Percentiles rank a stretch among this genome's conserved stretches.
Evolutionary conservation across 2,888 invertebrate genomes (phyloP).

Genomic region (Euzophera pinguis): DNA sequence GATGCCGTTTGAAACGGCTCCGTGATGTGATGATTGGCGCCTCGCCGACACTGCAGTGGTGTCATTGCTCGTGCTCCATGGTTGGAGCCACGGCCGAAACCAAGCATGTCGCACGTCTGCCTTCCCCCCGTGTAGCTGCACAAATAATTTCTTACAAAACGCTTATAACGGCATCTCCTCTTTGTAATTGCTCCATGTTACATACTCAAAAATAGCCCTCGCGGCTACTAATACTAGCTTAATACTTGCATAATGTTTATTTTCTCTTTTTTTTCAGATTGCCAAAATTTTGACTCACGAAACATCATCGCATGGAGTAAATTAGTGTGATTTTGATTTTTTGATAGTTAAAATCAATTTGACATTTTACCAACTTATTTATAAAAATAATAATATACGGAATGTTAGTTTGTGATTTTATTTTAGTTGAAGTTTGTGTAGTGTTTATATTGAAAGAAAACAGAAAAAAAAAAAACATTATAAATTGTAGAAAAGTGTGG

Average conservation of each 20-base stretch:
- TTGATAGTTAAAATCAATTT: neutral
- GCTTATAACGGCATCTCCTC: too few relatives aligned
- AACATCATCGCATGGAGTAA: neutral
- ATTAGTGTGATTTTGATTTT: neutral
- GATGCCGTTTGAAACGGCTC: too few relatives aligned
- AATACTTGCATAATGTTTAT: neutral
- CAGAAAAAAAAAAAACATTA: neutral
- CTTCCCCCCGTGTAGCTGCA: too few relatives aligned
- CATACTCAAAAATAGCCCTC: too few relatives aligned
- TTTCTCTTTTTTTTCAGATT: neutral
- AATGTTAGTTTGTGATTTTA: slow-evolving; percentile 21
- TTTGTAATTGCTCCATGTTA: too few relatives aligned
- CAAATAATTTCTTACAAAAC: too few relatives aligned
- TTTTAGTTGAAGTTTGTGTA: neutral
- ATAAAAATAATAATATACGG: neutral
- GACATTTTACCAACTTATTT: slow-evolving; percentile 9
- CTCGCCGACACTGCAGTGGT: too few relatives aligned
- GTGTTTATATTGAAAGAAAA: neutral
- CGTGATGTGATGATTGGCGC: too few relatives aligned
- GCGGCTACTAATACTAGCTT: too few relatives aligned
- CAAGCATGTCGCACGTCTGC: too few relatives aligned
- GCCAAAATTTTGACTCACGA: neutral
- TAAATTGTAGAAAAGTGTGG: slow-evolving; percentile 39
- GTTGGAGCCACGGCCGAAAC: too few relatives aligned
- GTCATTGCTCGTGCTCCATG: too few relatives aligned